Percentiles rank a stretch among this genome's conserved stretches.
These are phyloP conservation scores for Barypeithes pellucidus DNA, from an alignment of 2,888 invertebrate genomes.

Conservation along the genomic window DNA sequence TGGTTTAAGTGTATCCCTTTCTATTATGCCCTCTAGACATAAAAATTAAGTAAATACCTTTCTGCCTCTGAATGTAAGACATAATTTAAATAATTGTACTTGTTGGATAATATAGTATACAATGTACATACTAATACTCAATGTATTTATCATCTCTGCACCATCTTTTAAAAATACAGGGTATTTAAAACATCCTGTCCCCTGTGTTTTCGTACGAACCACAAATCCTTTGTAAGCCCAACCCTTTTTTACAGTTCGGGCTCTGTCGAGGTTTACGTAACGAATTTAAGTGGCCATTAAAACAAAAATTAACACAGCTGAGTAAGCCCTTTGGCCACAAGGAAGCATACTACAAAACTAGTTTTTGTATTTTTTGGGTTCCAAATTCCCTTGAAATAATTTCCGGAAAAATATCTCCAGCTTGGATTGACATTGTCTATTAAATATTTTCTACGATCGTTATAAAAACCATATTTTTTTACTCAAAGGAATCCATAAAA, in stretches of 20 bases:
- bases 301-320: conserved; percentile 27
- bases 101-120: too few relatives aligned
- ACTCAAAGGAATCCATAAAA: too few relatives aligned
- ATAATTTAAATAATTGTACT: too few relatives aligned
- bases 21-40: not conserved
- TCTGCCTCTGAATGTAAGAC: too few relatives aligned
- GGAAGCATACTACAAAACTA: not conserved
- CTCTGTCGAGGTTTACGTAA: conserved; percentile 19
- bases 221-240: conserved; percentile 4
- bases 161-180: not conserved
- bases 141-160: too few relatives aligned
- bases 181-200: conserved; percentile 2
- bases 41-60: not conserved
- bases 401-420: too few relatives aligned
- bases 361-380: not conserved
- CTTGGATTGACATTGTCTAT: too few relatives aligned
- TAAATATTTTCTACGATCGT: too few relatives aligned
- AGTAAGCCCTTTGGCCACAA: conserved; percentile 6
- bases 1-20: not conserved
- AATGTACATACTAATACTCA: too few relatives aligned
- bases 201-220: conserved; percentile 1
- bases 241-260: conserved; percentile 14
- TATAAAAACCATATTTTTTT: too few relatives aligned
- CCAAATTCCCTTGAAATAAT: too few relatives aligned
- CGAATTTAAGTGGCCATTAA: conserved; percentile 26